Evolutionary conservation across 2,797 vertebrate genomes (phyloP).

Genomic region (Takifugu ocellatus): DNA sequence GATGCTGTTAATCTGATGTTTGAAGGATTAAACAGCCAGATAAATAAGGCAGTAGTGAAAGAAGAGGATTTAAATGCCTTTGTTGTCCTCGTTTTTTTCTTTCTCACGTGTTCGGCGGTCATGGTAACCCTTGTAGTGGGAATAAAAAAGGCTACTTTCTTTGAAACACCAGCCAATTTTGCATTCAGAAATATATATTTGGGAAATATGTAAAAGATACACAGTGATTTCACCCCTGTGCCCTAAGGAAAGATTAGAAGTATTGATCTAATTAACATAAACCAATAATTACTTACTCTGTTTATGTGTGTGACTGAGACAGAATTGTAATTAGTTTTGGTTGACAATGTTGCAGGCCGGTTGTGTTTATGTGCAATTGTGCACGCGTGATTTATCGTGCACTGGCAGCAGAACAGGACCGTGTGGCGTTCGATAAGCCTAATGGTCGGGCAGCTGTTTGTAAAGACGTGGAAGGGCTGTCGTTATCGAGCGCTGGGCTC

Average conservation of each 20-base stretch:
- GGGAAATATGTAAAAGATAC: neutral
- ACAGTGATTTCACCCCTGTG: neutral
- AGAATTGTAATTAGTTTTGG: slow-evolving; percentile 25
- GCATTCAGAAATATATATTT: neutral
- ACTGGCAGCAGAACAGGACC: slow-evolving; percentile 14
- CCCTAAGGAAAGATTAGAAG: slow-evolving; percentile 6
- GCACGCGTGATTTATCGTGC: slow-evolving; percentile 20
- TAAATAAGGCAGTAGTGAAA: too few species aligned
- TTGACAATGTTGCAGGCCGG: slow-evolving; percentile 9
- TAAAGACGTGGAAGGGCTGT: slow-evolving; percentile 34
- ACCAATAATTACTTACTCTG: slow-evolving; percentile 18
- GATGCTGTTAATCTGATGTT: neutral
- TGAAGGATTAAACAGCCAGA: neutral
- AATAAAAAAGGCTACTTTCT: neutral
- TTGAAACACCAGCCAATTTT: neutral
- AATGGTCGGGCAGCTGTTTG: slow-evolving; percentile 27
- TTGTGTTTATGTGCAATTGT: slow-evolving; percentile 4
- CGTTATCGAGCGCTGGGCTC: slow-evolving; percentile 43
- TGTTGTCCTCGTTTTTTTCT: neutral
- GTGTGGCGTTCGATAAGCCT: slow-evolving; percentile 25
- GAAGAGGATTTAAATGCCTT: neutral
- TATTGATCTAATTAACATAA: slow-evolving; percentile 35
- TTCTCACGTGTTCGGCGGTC: too few species aligned
- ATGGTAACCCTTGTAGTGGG: neutral
- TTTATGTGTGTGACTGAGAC: slow-evolving; percentile 6